Conservation (phyloP, 2,888 invertebrate genomes). For the Ichneumoninae sp. region DNA sequence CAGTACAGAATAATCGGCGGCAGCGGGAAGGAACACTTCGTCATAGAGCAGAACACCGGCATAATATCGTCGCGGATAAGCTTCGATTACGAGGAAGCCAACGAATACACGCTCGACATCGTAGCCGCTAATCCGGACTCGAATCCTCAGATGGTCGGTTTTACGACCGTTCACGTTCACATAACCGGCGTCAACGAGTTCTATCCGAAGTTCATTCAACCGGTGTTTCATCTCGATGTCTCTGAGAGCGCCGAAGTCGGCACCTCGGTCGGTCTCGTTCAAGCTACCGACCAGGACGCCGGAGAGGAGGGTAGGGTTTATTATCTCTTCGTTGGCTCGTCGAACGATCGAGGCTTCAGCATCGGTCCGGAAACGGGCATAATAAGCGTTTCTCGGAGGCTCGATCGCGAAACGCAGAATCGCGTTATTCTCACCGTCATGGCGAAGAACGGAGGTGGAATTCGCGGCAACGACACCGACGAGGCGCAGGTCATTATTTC, state of each 20-base stretch:
- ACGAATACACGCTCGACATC: conserved; percentile 90
- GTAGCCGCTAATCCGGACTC: conserved; percentile 95
- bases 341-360: conserved; percentile 95
- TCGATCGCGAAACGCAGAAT: conserved; percentile 95
- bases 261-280: conserved; percentile 93
- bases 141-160: conserved; percentile 88
- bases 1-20: conserved; percentile 93
- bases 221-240: conserved; percentile 96
- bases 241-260: conserved; percentile 96
- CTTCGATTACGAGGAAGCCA: conserved; percentile 95
- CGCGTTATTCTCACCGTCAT: conserved; percentile 95
- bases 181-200: conserved; percentile 95
- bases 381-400: conserved; percentile 92
- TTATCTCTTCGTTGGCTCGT: conserved; percentile 96
- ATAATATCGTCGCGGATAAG: conserved; percentile 90
- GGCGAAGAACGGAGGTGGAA: conserved; percentile 97
- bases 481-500: conserved; percentile 97
- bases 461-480: conserved; percentile 97
- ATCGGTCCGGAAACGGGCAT: conserved; percentile 94
- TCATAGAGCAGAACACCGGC: conserved; percentile 91
- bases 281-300: conserved; percentile 95
- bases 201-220: conserved; percentile 94
- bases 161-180: conserved; percentile 89
- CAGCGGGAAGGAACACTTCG: conserved; percentile 90
- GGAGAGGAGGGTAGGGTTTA: conserved; percentile 95